Conservation (phyloP, 1,140 invertebrate species). For the Proctacanthus coquilletti region DNA sequence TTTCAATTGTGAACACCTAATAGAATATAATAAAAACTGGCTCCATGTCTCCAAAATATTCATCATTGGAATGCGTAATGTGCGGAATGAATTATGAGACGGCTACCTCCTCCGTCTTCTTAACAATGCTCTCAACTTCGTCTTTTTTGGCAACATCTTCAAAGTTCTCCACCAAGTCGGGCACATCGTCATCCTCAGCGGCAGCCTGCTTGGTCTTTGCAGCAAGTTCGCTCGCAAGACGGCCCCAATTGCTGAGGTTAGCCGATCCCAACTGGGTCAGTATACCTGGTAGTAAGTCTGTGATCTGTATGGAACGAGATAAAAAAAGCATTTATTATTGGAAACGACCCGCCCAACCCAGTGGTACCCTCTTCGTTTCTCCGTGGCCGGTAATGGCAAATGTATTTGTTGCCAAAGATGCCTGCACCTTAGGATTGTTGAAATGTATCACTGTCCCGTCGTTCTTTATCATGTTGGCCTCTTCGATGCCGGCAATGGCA, state of each 20-base stretch:
- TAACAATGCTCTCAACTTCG: constrained; percentile 28
- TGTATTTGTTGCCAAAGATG: constrained; percentile 78
- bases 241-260: constrained; percentile 79
- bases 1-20: no score
- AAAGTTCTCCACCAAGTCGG: constrained; percentile 76
- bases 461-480: constrained; percentile 93
- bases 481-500: constrained; percentile 85
- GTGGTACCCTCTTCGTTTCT: constrained; percentile 58
- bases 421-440: constrained; percentile 92
- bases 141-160: constrained; percentile 50
- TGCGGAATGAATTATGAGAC: constrained; percentile 4
- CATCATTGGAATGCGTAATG: no score
- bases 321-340: background rate
- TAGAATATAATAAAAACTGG: no score
- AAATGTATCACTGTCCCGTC: constrained; percentile 89
- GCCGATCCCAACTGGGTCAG: constrained; percentile 85
- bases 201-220: constrained; percentile 36
- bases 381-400: constrained; percentile 85
- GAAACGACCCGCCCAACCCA: background rate
- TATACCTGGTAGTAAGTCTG: constrained; percentile 85
- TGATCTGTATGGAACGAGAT: constrained; percentile 35
- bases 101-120: constrained; percentile 5
- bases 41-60: no score
- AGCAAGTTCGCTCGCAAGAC: constrained; percentile 62
- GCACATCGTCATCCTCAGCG: constrained; percentile 69